These are phyloP conservation scores for Asbolus verrucosus DNA, from an alignment of 1,140 invertebrate species.

Conservation along the genomic window DNA sequence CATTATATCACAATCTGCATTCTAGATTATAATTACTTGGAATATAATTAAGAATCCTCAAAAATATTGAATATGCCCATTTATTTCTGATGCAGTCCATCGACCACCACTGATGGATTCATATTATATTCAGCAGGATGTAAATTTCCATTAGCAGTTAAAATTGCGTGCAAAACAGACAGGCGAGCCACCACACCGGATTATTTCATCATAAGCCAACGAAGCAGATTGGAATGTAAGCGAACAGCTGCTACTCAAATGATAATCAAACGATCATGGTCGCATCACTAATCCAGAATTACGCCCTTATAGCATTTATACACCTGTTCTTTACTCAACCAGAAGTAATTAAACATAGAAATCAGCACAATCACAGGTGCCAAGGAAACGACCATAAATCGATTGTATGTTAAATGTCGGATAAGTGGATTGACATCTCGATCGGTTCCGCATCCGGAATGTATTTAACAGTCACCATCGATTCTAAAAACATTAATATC, in stretches of 20 bases:
- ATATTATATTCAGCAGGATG: background rate
- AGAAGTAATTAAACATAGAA: conserved; percentile 20
- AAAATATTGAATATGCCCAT: no score
- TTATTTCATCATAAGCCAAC: conserved; percentile 41
- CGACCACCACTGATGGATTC: background rate
- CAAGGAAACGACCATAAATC: conserved; percentile 12
- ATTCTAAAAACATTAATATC: no score
- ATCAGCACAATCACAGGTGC: conserved; percentile 29
- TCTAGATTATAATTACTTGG: no score
- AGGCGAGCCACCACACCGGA: conserved; percentile 30
- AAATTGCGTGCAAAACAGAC: conserved; percentile 38
- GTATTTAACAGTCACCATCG: no score
- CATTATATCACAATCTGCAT: no score
- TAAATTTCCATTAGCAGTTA: conserved; percentile 42
- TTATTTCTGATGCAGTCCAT: no score
- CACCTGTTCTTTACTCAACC: conserved; percentile 35
- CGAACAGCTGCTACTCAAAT: conserved; percentile 40
- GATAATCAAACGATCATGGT: conserved; percentile 34
- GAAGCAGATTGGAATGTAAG: conserved; percentile 41
- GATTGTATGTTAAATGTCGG: background rate
- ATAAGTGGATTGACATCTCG: no score
- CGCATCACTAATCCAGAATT: conserved; percentile 19
- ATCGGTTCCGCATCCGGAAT: no score
- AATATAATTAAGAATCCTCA: no score
- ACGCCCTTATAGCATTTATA: background rate